phyloP scores from a whole-genome alignment of 2,113 vertebrate species.

The Etheostoma cragini region DNA sequence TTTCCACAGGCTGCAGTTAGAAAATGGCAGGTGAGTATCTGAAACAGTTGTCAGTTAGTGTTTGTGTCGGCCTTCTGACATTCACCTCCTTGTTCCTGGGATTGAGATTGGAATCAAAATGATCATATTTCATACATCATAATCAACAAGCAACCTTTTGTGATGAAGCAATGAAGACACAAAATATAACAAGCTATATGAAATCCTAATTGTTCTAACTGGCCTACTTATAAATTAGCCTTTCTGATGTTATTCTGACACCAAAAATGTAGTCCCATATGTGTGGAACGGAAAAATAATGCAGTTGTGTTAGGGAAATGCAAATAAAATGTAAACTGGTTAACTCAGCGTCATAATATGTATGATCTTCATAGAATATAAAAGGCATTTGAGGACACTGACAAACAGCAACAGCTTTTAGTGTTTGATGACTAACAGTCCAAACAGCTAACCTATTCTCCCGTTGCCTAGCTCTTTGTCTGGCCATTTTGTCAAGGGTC shows the following conservation, averaged over 20 bases:
- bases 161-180: no score
- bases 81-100: neutral
- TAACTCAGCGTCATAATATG: neutral
- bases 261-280: neutral
- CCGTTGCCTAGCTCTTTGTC: conserved; percentile 59
- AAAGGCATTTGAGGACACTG: conserved; percentile 45
- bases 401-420: conserved; percentile 39
- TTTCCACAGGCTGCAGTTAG: neutral
- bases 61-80: neutral
- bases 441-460: conserved; percentile 45
- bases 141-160: neutral
- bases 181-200: neutral
- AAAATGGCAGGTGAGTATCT: conserved; percentile 15
- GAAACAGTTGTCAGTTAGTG: conserved; percentile 5
- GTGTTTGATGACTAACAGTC: conserved; percentile 36
- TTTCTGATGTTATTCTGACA: neutral
- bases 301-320: neutral
- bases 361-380: conserved; percentile 10
- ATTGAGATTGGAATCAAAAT: neutral
- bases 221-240: neutral
- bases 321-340: neutral
- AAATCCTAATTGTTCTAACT: neutral
- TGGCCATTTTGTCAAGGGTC: conserved; percentile 74
- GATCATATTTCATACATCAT: neutral
- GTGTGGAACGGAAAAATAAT: neutral